Conservation (phyloP, 2,113 vertebrate genomes). For the Leucoraja erinaceus region DNA sequence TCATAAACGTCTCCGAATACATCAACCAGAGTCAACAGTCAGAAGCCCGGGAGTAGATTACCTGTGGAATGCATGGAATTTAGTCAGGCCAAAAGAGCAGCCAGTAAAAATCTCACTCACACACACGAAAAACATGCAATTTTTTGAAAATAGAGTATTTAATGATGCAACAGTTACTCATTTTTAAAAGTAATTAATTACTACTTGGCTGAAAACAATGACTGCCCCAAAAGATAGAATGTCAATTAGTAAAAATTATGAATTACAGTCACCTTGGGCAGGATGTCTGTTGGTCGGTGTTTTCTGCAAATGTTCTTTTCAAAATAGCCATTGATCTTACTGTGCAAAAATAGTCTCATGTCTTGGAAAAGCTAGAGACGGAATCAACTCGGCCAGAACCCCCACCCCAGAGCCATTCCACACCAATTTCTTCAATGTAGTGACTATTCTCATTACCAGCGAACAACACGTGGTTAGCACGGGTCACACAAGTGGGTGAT, state of each 20-base stretch:
- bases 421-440: no score
- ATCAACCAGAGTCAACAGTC: neutral
- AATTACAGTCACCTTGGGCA: neutral
- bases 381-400: neutral
- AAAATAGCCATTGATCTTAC: neutral
- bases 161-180: neutral
- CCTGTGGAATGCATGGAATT: neutral
- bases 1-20: neutral
- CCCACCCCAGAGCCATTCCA: neutral
- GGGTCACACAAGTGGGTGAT: no score
- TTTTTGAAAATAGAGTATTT: neutral
- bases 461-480: no score
- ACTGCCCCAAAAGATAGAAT: neutral
- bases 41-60: neutral
- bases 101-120: neutral
- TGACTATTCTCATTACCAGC: no score
- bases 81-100: neutral
- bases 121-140: neutral
- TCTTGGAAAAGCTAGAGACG: neutral
- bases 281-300: neutral
- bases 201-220: neutral
- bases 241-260: neutral
- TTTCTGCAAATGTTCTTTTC: neutral
- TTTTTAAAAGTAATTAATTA: no score
- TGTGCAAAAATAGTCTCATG: no score